Evolutionary conservation across 2,888 invertebrate genomes (phyloP), one percentile per base, ranked within the genome.

Genomic region (Priocnemis perturbator): DNA sequence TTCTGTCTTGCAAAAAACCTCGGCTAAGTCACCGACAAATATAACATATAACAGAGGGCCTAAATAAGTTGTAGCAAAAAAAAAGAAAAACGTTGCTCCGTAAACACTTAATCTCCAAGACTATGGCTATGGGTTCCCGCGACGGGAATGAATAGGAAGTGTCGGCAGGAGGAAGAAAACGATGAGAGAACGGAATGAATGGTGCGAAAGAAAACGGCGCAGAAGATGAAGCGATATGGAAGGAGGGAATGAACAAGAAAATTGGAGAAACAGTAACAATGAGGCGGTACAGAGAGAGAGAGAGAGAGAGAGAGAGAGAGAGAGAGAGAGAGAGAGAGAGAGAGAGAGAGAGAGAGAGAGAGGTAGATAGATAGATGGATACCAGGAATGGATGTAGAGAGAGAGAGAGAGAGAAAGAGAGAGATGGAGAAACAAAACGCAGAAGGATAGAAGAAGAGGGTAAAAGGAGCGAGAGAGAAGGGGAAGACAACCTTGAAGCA

Each of bases 401-500:
- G n/a, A 2, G 4, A 5, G 3, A 9, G 14, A 9, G 19, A 60
- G n/a, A 7, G 15, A 21, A 15, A 55, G 44, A 45, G 19, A 44
- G 20, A 21, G 3, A 7, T 14, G 30, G 15, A 45, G 15, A 47
- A 15, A 20, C 7, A 20, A 3, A 48, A 21, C 11, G 15, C 4
- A n/a, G 3, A 15, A 17, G n/a, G 17, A 48, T 11, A n/a, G n/a
- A 14, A 23, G 5, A 15, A 11, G 52, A 17, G 3, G 19, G 44
- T 15, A 19, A 14, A 17, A 7, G 19, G 30, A 56, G 26, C 11
- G 56, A 5, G 53, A 53, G 23, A 2, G 53, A 56, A 30, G 17
- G 55, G 7, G 37, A 11, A 37, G 7, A 72, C 30, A 67, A 85
- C 86, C 85, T 86, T 85, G 87, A 84, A 87, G 87, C 86, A 85